Evolutionary conservation across 2,888 invertebrate species (phyloP).

Genomic region (Bombylius discolor): DNA sequence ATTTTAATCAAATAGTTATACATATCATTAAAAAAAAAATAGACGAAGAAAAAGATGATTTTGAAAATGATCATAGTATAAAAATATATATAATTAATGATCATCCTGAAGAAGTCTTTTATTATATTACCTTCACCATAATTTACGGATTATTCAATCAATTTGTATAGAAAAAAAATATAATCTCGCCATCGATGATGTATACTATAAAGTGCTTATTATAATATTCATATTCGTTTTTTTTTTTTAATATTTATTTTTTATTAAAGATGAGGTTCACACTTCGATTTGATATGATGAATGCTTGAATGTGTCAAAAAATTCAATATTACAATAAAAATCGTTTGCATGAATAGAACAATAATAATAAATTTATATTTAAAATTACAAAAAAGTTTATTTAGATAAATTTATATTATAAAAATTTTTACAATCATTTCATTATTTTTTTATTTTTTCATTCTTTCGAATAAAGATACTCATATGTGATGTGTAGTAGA

Average conservation of each 20-base stretch:
- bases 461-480: background rate
- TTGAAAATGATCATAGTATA: background rate
- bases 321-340: background rate
- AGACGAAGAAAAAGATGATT: no score
- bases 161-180: constrained; percentile 9
- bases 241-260: no score
- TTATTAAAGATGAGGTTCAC: no score
- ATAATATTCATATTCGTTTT: no score
- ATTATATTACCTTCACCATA: constrained; percentile 9
- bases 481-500: background rate
- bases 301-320: background rate
- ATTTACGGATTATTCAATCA: constrained; percentile 14
- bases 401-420: constrained; percentile 10
- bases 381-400: constrained; percentile 2
- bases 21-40: background rate
- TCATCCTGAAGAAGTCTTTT: constrained; percentile 12
- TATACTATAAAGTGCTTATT: no score
- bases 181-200: no score
- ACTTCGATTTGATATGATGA: background rate
- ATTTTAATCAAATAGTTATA: background rate
- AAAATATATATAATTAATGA: constrained; percentile 10
- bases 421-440: constrained; percentile 3
- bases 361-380: background rate
- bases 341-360: background rate
- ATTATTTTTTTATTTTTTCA: no score